Evolutionary conservation across 2,797 vertebrate species (phyloP), one percentile per base, ranked within the genome.

Genomic region (Antennarius maculatus): DNA sequence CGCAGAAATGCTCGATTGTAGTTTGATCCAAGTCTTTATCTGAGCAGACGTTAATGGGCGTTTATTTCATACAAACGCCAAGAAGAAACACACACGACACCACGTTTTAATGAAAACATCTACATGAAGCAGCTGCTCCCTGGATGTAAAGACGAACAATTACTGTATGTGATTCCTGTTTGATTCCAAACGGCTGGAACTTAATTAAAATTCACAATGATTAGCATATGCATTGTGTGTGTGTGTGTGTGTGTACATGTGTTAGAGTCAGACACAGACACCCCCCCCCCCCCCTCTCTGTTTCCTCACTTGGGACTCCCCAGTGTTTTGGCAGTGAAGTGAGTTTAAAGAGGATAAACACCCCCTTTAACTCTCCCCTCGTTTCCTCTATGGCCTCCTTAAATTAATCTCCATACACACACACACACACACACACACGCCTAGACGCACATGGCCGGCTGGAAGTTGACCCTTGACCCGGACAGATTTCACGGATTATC

Each of bases 401-500:
- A 76, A 80, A 61, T 71, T 80, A 86, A 88, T 82, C 77, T 61
- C 23, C n/a, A n/a, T n/a, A 23, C 23, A 23, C 23, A 23, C 23
- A 23, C 23, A 23, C 23, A 42, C 57, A 66, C 66, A 74, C 81
- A 80, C 65, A 78, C 70, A 80, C 71, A 86, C 8, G 50, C 80
- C 74, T 71, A 95, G 93, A 94, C 93, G 92, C 93, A 93, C 92
- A 95, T 92, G 94, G 93, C 92, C 93, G 93, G 94, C 92, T 95
- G 86, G 92, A 94, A 92, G 82, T 77, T 94, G 94, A 96, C 95
- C 96, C 94, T 94, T 96, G 94, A 96, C 89, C 95, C 81, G 90
- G 88, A 89, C 92, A 96, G 94, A 95, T 97, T 96, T 94, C 88
- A 95, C 91, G 93, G 95, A 96, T 97, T 96, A 97, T 94, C 92